phyloP scores from a whole-genome alignment of 2,113 vertebrate genomes.

The Aplodontia rufa region DNA sequence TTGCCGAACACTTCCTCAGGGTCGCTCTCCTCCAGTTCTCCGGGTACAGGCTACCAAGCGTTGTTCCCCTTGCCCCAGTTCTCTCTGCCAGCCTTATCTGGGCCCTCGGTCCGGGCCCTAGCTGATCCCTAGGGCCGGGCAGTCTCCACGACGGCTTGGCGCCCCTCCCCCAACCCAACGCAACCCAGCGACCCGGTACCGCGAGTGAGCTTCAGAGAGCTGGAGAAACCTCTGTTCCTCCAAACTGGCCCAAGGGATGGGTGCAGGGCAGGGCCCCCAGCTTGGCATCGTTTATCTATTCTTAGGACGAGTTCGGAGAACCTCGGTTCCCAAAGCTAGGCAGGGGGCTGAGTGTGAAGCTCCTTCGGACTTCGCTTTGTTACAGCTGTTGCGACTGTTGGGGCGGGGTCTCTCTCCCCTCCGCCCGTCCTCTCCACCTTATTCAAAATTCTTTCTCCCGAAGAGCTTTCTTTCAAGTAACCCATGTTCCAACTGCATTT shows the following conservation, averaged over 20 bases:
- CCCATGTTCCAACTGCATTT: background rate
- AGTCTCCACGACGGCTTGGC: background rate
- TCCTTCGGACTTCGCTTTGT: conserved; percentile 62
- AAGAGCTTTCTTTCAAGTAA: conserved; percentile 45
- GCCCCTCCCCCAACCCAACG: background rate
- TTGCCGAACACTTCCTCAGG: background rate
- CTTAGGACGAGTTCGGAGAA: conserved; percentile 18
- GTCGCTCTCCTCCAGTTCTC: background rate
- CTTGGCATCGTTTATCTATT: background rate
- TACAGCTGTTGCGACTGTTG: background rate
- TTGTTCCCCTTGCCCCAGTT: background rate
- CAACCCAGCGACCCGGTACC: background rate
- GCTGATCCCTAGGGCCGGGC: background rate
- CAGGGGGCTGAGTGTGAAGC: background rate
- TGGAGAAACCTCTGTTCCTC: background rate
- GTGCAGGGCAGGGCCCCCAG: background rate
- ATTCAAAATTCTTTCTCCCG: background rate
- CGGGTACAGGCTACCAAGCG: background rate
- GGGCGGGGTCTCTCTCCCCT: conserved; percentile 57
- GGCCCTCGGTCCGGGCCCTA: background rate
- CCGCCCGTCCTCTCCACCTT: conserved; percentile 12
- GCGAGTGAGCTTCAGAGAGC: rapidly evolving
- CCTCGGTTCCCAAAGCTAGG: background rate
- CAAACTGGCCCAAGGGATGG: background rate
- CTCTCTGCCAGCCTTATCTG: background rate